phyloP scores from a whole-genome alignment of 2,797 vertebrate genomes.

The Hypotaenidia okinawae region DNA sequence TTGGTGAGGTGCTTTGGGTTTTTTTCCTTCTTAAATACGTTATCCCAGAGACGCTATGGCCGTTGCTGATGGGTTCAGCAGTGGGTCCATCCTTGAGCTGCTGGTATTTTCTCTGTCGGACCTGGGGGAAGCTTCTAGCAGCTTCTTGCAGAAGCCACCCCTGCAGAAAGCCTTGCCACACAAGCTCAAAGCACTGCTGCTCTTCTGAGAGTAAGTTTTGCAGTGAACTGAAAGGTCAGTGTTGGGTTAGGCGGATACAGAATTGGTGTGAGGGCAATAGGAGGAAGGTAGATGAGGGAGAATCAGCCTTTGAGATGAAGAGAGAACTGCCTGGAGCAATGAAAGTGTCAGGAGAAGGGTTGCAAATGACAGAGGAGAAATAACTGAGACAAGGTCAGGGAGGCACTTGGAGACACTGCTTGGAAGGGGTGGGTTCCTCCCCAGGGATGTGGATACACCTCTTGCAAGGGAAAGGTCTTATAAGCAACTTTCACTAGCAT shows the following conservation, averaged over 20 bases:
- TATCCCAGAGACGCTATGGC: too few species aligned
- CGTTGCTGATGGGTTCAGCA: too few species aligned
- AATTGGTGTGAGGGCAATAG: not conserved
- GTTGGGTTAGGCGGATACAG: not conserved
- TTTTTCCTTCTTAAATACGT: too few species aligned
- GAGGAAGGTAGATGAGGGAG: not conserved
- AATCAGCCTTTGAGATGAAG: not conserved
- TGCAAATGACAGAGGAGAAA: not conserved
- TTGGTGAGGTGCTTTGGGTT: too few species aligned
- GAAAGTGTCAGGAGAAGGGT: too few species aligned
- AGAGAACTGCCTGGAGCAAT: too few species aligned
- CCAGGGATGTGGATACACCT: not conserved
- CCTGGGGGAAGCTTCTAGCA: too few species aligned
- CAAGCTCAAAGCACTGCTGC: too few species aligned
- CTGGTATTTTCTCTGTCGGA: too few species aligned
- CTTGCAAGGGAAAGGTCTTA: not conserved
- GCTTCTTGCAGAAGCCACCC: too few species aligned
- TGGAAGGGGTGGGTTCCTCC: not conserved
- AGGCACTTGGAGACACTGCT: accelerated
- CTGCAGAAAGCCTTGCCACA: too few species aligned
- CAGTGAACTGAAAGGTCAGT: not conserved
- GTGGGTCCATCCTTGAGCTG: too few species aligned
- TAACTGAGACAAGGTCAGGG: not conserved
- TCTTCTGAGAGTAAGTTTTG: not conserved
- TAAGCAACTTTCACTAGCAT: not conserved